Evolutionary conservation across 53 echinoderm and acorn worm species (phyloP).

Genomic region (Echinometra lucunter): DNA sequence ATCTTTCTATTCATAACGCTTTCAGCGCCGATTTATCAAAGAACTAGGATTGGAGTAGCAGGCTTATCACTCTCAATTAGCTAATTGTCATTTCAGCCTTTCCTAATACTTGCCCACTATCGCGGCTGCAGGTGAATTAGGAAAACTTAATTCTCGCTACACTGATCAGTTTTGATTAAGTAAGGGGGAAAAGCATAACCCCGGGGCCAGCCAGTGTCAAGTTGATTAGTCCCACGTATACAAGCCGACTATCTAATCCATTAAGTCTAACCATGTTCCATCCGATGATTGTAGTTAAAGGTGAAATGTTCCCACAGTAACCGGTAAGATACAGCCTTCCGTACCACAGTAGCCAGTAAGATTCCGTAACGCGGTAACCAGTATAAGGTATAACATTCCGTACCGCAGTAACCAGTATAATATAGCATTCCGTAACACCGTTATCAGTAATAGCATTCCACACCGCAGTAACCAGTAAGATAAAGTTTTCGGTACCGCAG

Average conservation of each 20-base stretch:
- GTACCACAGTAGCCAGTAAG: no score
- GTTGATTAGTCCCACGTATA: slow-evolving; percentile 3
- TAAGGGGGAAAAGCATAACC: not conserved
- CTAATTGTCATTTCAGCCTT: slow-evolving; percentile 7
- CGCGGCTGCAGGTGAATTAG: not conserved
- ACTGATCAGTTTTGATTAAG: not conserved
- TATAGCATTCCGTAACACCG: not conserved
- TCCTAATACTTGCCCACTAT: not conserved
- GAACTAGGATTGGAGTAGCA: not conserved
- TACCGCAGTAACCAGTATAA: not conserved
- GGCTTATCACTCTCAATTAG: not conserved
- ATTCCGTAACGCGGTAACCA: no score
- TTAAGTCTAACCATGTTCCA: not conserved
- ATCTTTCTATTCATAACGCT: slow-evolving; percentile 35
- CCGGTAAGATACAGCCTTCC: not conserved
- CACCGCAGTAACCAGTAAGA: not conserved
- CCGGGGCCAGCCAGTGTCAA: not conserved
- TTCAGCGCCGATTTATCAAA: slow-evolving; percentile 46
- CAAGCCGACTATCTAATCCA: not conserved
- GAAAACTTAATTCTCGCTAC: not conserved
- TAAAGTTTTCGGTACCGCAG: not conserved
- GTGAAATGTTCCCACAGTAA: not conserved
- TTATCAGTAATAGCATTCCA: no score
- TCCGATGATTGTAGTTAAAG: not conserved
- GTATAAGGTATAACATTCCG: not conserved